phyloP scores from a whole-genome alignment of 2,888 invertebrate genomes.

The Tetragonula carbonaria region DNA sequence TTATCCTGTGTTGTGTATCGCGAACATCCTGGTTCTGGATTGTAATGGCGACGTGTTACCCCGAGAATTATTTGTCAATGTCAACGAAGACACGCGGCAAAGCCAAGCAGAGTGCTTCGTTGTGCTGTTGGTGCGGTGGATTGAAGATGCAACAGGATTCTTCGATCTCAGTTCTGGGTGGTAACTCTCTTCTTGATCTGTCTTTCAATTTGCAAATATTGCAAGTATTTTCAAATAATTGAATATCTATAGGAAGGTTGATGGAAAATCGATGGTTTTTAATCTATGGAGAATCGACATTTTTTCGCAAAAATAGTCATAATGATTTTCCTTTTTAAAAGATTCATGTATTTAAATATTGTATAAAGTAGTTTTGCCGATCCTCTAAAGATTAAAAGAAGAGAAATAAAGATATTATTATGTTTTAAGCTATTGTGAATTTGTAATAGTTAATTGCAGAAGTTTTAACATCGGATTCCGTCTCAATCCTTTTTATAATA shows the following conservation, averaged over 20 bases:
- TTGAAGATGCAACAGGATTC: background rate
- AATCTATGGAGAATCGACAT: too few species aligned
- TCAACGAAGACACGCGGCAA: constrained; percentile 24
- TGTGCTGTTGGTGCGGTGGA: background rate
- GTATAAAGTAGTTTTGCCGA: too few species aligned
- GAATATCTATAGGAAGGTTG: background rate
- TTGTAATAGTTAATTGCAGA: too few species aligned
- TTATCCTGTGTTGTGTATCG: constrained; percentile 31
- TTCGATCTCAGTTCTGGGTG: background rate
- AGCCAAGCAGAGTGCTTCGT: background rate
- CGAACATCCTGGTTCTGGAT: background rate
- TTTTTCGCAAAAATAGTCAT: too few species aligned
- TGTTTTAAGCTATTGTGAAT: too few species aligned
- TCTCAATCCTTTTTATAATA: too few species aligned
- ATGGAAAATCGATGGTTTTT: background rate
- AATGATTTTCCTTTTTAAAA: too few species aligned
- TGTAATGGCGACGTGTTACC: constrained; percentile 20
- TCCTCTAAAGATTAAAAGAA: too few species aligned
- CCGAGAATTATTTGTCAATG: constrained; percentile 52
- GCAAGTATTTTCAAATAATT: too few species aligned
- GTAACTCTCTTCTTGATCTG: background rate
- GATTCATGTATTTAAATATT: too few species aligned
- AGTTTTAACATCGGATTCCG: too few species aligned
- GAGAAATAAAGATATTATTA: too few species aligned
- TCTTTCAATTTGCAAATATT: background rate